Base-by-base conservation (phyloP, 2,113 vertebrate genomes). In the Eulemur rufifrons region DNA sequence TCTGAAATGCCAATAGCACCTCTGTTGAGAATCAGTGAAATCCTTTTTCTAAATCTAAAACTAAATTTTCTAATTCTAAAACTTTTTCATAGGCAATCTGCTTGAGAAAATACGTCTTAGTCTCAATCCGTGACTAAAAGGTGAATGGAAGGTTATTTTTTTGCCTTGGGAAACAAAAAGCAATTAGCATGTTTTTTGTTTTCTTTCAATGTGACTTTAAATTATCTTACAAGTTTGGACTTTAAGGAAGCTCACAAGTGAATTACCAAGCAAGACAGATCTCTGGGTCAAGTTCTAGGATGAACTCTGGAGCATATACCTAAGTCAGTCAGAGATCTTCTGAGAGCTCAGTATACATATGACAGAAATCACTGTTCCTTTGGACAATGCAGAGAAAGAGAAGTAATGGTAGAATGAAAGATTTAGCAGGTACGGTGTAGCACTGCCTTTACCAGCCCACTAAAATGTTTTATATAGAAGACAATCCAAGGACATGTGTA, bases 101-200 rank as follows among this genome's bases (percentile, higher is more conserved):
- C 20, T 91, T 97, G 12, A 88, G 32, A 71, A 97, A 94, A 93
- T 73, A 3, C 74, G 21, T 85, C 15, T 95, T 88, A 74, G 20
- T 96, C 37, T 88, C 54, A 56, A 39, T 56, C 78, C 2, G 5
- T 52, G 3, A 84, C 76, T 92, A 63, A 54, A 73, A 77, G 29
- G n/a, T 92, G 52, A 95, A 87, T 50, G 45, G n/a, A 89, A 92
- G 56, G 34, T 39, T 80, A 37, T 56, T 23, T 95, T 42, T 92
- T 86, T 92, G 78, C 52, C 83, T 94, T 93, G n/a, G 94, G 39
- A 95, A 92, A 95, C 8, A 87, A 92, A 39, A 95, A 96, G 37
- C 90, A 97, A 91, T 97, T 96, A 97, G 45, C 32, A 27, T 96
- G 86, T 97, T 96, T 95, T 80, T 95, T 85, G 0, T 78, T 88